phyloP scores from a whole-genome alignment of 2,113 vertebrate species.

The Monarcha castaneiventris region DNA sequence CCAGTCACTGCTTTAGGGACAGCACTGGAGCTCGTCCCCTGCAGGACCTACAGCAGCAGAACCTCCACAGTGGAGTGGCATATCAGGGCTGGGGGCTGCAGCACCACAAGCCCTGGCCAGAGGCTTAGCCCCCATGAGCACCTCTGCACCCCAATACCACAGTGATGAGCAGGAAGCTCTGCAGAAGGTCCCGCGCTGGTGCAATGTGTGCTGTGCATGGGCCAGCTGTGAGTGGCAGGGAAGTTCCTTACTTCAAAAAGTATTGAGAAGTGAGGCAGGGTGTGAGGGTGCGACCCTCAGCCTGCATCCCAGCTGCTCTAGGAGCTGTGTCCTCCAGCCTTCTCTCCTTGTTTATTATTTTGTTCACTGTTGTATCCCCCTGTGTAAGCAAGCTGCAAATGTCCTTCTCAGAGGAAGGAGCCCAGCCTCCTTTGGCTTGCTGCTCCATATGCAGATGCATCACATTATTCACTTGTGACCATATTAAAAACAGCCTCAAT shows the following conservation, averaged over 20 bases:
- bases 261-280: no score
- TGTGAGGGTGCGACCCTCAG: not conserved
- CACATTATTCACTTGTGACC: constrained; percentile 32
- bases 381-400: not conserved
- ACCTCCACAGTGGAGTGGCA: rapidly evolving
- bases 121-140: rapidly evolving
- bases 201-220: rapidly evolving
- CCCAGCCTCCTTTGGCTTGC: not conserved
- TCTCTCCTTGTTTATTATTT: constrained; percentile 41
- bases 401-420: not conserved
- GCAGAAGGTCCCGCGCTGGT: not conserved
- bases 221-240: rapidly evolving
- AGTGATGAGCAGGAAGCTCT: not conserved
- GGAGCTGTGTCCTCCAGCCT: not conserved
- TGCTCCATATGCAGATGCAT: not conserved
- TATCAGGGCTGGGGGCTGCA: rapidly evolving
- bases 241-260: not conserved
- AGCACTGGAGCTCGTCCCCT: rapidly evolving
- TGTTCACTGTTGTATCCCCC: not conserved
- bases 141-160: rapidly evolving
- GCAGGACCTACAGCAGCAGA: not conserved
- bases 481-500: not conserved
- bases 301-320: not conserved
- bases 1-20: not conserved
- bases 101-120: not conserved